These are phyloP conservation scores for Choristoneura fumiferana DNA, from an alignment of 1,140 invertebrate genomes.

Conservation along the genomic window DNA sequence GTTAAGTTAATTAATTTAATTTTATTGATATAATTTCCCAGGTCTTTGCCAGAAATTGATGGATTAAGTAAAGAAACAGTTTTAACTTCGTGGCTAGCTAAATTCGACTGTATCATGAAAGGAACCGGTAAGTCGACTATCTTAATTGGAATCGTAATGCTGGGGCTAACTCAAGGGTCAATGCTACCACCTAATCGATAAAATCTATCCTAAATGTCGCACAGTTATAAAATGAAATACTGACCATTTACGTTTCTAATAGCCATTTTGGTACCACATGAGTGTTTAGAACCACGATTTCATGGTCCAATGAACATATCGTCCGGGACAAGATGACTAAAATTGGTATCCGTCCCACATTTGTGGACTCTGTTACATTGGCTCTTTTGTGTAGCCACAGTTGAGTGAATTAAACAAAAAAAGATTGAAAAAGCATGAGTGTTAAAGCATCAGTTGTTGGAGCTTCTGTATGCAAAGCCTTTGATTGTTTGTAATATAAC, in stretches of 20 bases:
- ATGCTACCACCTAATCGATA: constrained; percentile 5
- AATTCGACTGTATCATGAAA: constrained; percentile 99
- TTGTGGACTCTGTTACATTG: constrained; percentile 17
- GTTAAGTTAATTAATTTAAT: not conserved
- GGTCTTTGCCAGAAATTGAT: constrained; percentile 98
- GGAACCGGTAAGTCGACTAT: constrained; percentile 79
- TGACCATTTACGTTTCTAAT: not conserved
- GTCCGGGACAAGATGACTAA: too few relatives aligned
- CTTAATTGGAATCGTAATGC: constrained; percentile 10
- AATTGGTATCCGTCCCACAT: too few relatives aligned
- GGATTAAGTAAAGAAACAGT: constrained; percentile 99
- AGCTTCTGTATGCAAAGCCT: constrained; percentile 45
- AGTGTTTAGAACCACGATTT: too few relatives aligned
- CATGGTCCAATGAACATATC: too few relatives aligned
- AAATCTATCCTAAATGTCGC: constrained; percentile 15
- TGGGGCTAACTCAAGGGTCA: constrained; percentile 10
- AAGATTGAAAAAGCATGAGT: constrained; percentile 46
- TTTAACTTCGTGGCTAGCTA: constrained; percentile 98
- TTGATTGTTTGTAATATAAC: constrained; percentile 57
- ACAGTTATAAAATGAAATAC: not conserved
- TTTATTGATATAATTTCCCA: constrained; percentile 51
- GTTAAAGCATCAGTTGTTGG: constrained; percentile 13
- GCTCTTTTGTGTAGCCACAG: not conserved
- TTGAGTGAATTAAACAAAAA: not conserved
- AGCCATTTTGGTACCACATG: not conserved